Percentiles rank a stretch among this genome's conserved stretches.
Evolutionary conservation across 2,797 vertebrate species (phyloP).

Genomic region (Echeneis naucrates): DNA sequence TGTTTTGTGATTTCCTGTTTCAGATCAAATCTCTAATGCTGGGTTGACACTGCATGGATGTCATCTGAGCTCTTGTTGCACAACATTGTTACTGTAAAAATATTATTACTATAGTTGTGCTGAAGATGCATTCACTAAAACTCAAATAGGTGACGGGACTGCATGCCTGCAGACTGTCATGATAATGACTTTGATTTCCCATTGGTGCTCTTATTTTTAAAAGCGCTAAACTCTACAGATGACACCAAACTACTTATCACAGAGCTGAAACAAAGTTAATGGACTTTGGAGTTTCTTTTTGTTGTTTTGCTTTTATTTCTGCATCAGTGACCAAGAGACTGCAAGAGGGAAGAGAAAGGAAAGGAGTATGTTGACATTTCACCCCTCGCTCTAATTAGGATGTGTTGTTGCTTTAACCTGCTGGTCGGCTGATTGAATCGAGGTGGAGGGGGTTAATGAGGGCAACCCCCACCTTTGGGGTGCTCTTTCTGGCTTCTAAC

Average conservation of each 20-base stretch:
- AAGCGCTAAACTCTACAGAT: slow-evolving; percentile 11
- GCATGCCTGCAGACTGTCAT: not conserved
- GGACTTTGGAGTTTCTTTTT: slow-evolving; percentile 35
- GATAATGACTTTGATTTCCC: not conserved
- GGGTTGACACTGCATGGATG: not conserved
- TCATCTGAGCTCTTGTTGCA: not conserved
- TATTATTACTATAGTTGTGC: not conserved
- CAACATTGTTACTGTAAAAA: not conserved
- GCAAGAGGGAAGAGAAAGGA: slow-evolving; percentile 44
- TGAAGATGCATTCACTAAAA: not conserved
- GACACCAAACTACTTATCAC: slow-evolving; percentile 14
- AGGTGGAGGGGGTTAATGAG: slow-evolving; percentile 75
- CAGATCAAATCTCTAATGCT: not conserved
- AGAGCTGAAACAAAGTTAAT: slow-evolving; percentile 48
- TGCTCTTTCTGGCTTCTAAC: slow-evolving; percentile 52
- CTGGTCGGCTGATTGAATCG: slow-evolving; percentile 74
- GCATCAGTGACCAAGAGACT: slow-evolving; percentile 65
- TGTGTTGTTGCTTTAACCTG: slow-evolving; percentile 89
- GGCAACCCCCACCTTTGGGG: slow-evolving; percentile 76
- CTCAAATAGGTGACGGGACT: too few species aligned
- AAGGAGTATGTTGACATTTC: slow-evolving; percentile 85
- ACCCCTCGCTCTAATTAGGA: slow-evolving; percentile 87
- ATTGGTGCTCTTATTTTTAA: not conserved
- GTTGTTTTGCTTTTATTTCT: slow-evolving; percentile 37
- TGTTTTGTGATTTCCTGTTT: not conserved